Evolutionary conservation across 2,113 vertebrate genomes (phyloP), one percentile per base, ranked within the genome.

Genomic region (Blennius ocellaris): DNA sequence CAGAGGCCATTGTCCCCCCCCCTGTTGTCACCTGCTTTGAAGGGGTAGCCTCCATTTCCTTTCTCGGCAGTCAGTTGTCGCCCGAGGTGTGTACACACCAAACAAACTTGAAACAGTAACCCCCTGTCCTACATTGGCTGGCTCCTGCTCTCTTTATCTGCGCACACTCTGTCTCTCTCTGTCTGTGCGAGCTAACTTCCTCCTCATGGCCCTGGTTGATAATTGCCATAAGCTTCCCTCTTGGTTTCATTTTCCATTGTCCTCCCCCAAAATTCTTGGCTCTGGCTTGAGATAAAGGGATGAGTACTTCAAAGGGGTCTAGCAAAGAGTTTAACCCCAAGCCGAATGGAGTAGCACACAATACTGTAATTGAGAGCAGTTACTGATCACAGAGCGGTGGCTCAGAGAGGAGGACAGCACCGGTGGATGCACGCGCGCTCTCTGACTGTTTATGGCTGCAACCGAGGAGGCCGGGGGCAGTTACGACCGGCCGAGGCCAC

Each of bases 271-370:
- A 30, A 96, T 97, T 96, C 96, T 97, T 96, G 91, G 91, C 95
- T 95, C 95, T 95, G 94, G 95, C 93, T 96, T 94, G 94, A 97
- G 96, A 98, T 99, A 96, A 98, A 97, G 96, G 96, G 96, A 97
- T 97, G 97, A 97, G 94, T 87, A 97, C 97, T 98, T 99, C 97
- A 99, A 97, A 99, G 96, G 90, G 83, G 93, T 93, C 95, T 94
- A 30, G 94, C 96, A 95, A 96, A 96, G 95, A 96, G 96, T 97
- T 97, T 97, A 97, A 97, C 97, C 96, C 88, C 93, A 85, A 92
- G 96, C 95, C 95, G 93, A 96, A 95, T 96, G 95, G 85, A 94
- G 87, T 84, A 92, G 94, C 95, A 94, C 96, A 97, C 97, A 96
- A 95, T 96, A 93, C 95, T 94, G 94, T 98, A 96, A 97, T 97